A percentile compares a stretch with the other conserved stretches of the same genome.
Conservation (phyloP, 2,888 invertebrate genomes). For the Meloe dianella region DNA sequence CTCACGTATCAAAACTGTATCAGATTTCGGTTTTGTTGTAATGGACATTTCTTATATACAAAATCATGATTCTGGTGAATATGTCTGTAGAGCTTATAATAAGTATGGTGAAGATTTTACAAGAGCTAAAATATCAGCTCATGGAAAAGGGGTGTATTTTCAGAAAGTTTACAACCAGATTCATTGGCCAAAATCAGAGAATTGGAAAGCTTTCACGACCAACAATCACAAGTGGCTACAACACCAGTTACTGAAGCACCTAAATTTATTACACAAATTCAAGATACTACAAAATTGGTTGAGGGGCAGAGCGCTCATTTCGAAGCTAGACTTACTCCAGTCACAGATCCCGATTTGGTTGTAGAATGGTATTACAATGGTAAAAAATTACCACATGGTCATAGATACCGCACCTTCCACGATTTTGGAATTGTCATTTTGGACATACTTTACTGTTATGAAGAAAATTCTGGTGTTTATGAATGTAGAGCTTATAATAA, state of each 20-base stretch:
- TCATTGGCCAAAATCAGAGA: constrained; percentile 87
- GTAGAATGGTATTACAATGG: constrained; percentile 97
- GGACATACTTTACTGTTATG: constrained; percentile 94
- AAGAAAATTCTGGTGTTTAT: constrained; percentile 93
- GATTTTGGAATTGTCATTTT: constrained; percentile 96
- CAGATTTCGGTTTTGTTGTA: constrained; percentile 94
- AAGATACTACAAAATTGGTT: constrained; percentile 81
- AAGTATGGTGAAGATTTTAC: constrained; percentile 91
- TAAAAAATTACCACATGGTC: constrained; percentile 90
- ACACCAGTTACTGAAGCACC: constrained; percentile 81
- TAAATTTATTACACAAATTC: constrained; percentile 86
- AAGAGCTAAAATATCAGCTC: constrained; percentile 82
- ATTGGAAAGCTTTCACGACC: constrained; percentile 76
- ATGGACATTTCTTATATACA: constrained; percentile 94
- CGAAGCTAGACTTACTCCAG: constrained; percentile 90
- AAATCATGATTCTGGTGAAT: constrained; percentile 92
- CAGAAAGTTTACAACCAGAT: constrained; percentile 89
- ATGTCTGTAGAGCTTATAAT: constrained; percentile 89
- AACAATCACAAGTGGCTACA: constrained; percentile 68
- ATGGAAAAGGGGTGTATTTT: constrained; percentile 86
- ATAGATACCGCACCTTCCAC: constrained; percentile 96
- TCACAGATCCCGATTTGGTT: constrained; percentile 91
- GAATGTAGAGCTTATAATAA: constrained; percentile 94
- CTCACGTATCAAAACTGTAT: constrained; percentile 89
- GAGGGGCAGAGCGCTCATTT: constrained; percentile 96